A percentile compares a stretch with the other conserved stretches of the same genome.
phyloP scores from a whole-genome alignment of 1,140 invertebrate species.

The Drosophila navojoa region DNA sequence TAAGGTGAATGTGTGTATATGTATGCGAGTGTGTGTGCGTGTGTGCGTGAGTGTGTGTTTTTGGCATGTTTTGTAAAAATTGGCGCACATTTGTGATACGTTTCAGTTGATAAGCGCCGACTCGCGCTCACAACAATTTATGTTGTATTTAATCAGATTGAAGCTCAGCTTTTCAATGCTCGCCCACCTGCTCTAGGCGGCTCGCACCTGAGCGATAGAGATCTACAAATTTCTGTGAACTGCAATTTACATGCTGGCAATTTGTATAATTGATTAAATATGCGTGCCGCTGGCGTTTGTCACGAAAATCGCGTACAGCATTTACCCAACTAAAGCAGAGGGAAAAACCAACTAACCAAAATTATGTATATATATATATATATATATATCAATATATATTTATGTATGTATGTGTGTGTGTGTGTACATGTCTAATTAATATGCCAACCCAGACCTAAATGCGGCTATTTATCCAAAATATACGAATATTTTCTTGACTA shows the following conservation, averaged over 20 bases:
- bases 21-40: conserved; percentile 14
- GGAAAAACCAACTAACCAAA: conserved; percentile 14
- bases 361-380: not conserved
- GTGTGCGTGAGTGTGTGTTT: conserved; percentile 26
- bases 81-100: conserved; percentile 48
- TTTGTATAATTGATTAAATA: conserved; percentile 79
- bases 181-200: not conserved
- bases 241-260: conserved; percentile 53
- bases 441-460: conserved; percentile 32
- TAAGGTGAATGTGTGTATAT: conserved; percentile 10
- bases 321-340: not conserved
- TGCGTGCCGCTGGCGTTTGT: conserved; percentile 46
- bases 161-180: conserved; percentile 23
- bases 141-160: conserved; percentile 76
- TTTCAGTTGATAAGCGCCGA: conserved; percentile 34
- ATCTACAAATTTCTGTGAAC: conserved; percentile 25
- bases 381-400: conserved; percentile 5
- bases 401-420: not conserved
- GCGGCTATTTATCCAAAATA: conserved; percentile 18
- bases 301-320: conserved; percentile 42
- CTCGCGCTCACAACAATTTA: conserved; percentile 52
- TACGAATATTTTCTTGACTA: conserved; percentile 21
- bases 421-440: conserved; percentile 25
- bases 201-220: conserved; percentile 11
- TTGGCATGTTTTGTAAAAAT: conserved; percentile 48